Conservation (phyloP, 2,888 invertebrate genomes). For the Ophioninae sp. region DNA sequence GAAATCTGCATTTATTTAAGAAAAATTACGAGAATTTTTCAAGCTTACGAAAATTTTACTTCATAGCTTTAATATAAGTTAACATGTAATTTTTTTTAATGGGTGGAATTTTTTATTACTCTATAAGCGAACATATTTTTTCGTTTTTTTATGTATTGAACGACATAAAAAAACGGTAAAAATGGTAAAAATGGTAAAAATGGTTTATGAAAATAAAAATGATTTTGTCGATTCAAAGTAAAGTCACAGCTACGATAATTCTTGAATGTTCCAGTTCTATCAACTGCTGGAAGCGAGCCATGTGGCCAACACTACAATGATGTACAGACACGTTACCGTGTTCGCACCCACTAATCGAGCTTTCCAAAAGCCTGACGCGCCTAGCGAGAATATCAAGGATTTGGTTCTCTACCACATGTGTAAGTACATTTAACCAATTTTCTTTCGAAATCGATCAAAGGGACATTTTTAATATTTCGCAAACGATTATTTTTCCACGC, state of each 20-base stretch:
- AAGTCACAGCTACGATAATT: background rate
- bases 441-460: background rate
- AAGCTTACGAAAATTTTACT: background rate
- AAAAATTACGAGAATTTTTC: background rate
- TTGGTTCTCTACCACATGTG: slow-evolving; percentile 92
- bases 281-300: slow-evolving; percentile 87
- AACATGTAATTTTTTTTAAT: background rate
- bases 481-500: background rate
- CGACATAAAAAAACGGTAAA: background rate
- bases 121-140: background rate
- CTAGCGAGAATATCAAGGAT: slow-evolving; percentile 81
- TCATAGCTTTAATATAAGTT: background rate
- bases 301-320: slow-evolving; percentile 88
- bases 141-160: background rate
- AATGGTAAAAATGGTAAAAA: background rate
- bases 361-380: slow-evolving; percentile 88
- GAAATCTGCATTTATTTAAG: background rate
- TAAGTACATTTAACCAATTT: slow-evolving; percentile 82
- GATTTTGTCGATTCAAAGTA: background rate
- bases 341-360: slow-evolving; percentile 95
- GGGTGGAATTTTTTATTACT: background rate
- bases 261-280: slow-evolving; percentile 88
- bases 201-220: background rate
- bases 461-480: background rate
- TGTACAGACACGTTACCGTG: slow-evolving; percentile 90